phyloP scores from a whole-genome alignment of 2,888 invertebrate genomes.

The Drosophila robusta region DNA sequence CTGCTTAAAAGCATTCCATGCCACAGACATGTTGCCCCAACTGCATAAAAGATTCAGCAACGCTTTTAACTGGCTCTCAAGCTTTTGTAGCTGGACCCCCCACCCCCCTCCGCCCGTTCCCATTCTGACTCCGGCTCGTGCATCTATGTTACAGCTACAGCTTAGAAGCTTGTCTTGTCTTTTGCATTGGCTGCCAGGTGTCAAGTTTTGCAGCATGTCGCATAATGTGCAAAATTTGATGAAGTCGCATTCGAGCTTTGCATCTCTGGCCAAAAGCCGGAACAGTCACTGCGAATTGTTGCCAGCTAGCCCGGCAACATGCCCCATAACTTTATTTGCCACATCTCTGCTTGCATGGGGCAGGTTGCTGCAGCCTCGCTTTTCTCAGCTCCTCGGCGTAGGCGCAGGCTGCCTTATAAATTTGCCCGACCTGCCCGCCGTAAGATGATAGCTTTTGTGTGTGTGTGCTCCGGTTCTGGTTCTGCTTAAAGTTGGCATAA shows the following conservation, averaged over 20 bases:
- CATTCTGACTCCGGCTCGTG: conserved; percentile 27
- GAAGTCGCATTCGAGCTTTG: conserved; percentile 64
- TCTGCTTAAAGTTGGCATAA: no score
- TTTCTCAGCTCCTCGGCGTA: conserved; percentile 34
- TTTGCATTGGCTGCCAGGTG: conserved; percentile 66
- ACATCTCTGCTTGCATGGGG: conserved; percentile 38
- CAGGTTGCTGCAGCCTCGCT: conserved; percentile 39
- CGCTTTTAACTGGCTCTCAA: conserved; percentile 76
- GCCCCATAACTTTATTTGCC: conserved; percentile 61
- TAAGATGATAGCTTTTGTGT: conserved; percentile 36
- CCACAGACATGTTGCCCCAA: conserved; percentile 57
- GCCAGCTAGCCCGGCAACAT: conserved; percentile 27
- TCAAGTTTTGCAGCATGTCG: conserved; percentile 78
- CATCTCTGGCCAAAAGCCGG: conserved; percentile 7
- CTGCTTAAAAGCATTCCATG: conserved; percentile 76
- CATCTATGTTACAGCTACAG: conserved; percentile 29
- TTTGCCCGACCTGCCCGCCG: conserved; percentile 26
- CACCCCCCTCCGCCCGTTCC: not conserved
- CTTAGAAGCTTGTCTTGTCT: conserved; percentile 60
- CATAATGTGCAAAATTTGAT: conserved; percentile 82
- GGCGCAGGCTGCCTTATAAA: conserved; percentile 62
- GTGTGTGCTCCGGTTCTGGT: conserved; percentile 19
- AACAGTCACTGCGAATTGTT: no score
- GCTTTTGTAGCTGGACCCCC: conserved; percentile 30
- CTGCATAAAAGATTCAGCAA: conserved; percentile 80